phyloP scores from a whole-genome alignment of 1,140 invertebrate species.

The Drosophila ohnishii region DNA sequence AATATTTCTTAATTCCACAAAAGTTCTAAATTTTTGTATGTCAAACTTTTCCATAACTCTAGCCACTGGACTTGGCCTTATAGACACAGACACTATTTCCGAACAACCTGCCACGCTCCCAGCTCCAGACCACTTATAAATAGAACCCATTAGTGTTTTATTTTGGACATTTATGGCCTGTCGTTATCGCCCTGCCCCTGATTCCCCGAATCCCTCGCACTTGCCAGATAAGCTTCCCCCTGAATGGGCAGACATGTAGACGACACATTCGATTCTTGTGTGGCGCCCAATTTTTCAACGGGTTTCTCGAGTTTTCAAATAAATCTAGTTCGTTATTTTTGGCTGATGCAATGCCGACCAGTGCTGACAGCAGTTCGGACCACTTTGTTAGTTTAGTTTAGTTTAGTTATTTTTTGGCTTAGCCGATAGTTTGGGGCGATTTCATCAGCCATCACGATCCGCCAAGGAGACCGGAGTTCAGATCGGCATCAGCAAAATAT shows the following conservation, averaged over 20 bases:
- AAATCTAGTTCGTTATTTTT: constrained; percentile 6
- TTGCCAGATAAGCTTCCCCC: constrained; percentile 19
- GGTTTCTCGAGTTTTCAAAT: constrained; percentile 33
- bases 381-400: constrained; percentile 7
- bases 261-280: constrained; percentile 16
- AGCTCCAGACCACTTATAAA: constrained; percentile 29
- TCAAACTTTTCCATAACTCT: neutral
- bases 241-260: constrained; percentile 29
- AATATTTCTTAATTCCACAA: neutral
- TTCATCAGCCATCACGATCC: constrained; percentile 34
- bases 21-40: neutral
- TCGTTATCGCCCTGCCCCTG: constrained; percentile 15
- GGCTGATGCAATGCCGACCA: constrained; percentile 62
- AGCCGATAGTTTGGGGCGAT: constrained; percentile 29
- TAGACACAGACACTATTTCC: constrained; percentile 11
- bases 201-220: neutral
- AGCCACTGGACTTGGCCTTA: constrained; percentile 1
- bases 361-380: constrained; percentile 21
- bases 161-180: constrained; percentile 46
- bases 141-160: constrained; percentile 41
- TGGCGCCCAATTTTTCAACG: constrained; percentile 44
- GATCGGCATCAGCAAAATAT: constrained; percentile 10
- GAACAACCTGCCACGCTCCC: constrained; percentile 26
- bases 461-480: constrained; percentile 14
- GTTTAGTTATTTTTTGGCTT: constrained; percentile 19